Base-by-base conservation (phyloP, 2,888 invertebrate genomes). In the Drosophila nr. perissopoda region DNA sequence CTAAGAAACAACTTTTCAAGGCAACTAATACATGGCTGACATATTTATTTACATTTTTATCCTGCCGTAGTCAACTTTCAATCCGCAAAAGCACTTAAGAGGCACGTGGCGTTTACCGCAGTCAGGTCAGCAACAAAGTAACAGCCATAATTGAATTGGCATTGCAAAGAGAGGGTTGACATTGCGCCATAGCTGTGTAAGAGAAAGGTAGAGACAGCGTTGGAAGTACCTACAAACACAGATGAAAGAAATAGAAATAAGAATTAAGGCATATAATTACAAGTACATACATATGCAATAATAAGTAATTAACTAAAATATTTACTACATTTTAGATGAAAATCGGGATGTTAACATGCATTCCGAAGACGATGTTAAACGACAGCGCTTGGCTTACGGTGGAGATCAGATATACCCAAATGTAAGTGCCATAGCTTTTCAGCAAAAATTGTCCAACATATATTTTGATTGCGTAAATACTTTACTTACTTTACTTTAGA, bases 391-490 rank as follows among this genome's bases (percentile, higher is more conserved):
- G 92, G 96, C 97, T 88, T 98, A 97, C 93, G 97, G 97, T 91
- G 97, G 97, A 58, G 98, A 98, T 93, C 97, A 97, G 93, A 95
- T 98, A 88, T 98, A 97, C 93, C 96, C 97, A 63, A 97, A 97
- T 93, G 97, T 97, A 94, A 96, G 97, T 73, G 4, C 3, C 11
- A 25, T 5, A 25, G 25, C 18, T 18, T 18, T 3, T 53, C 4
- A 25, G 21, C 21, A 16, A n/a, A 29, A 31, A 3, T 1, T 2
- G 4, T 33, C 10, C n/a, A 18, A 27, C 21, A 52, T 21, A 52
- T 4, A 3, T 27, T 25, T 3, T 16, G 11, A 51, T 18, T 31
- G 42, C 42, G 42, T 42, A 21, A 51, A 51, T 5, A 51, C 11
- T n/a, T 38, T 57, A 40, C 42, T 8, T 31, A 31, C 31, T 31